These are phyloP conservation scores for Psix sp. DNA, from an alignment of 1,140 invertebrate genomes.

Conservation along the genomic window DNA sequence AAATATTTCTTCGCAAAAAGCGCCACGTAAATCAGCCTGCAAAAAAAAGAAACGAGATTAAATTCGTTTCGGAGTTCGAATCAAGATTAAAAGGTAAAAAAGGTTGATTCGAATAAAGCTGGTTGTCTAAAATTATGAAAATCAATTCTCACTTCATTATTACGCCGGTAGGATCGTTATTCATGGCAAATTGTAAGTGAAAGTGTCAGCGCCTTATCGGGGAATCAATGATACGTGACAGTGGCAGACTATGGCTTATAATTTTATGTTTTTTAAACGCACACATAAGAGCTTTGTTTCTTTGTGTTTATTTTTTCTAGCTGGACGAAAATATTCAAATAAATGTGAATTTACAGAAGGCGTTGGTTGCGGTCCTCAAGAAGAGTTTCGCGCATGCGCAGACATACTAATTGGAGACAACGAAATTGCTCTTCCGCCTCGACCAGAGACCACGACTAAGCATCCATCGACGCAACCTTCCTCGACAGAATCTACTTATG, in stretches of 20 bases:
- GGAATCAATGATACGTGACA: no score
- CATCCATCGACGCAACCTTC: conserved; percentile 34
- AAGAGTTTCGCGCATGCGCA: conserved; percentile 91
- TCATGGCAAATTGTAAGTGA: conserved; percentile 21
- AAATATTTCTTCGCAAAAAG: no score
- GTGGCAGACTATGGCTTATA: no score
- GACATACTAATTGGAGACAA: conserved; percentile 85
- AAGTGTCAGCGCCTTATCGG: conserved; percentile 24
- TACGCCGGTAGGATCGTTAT: conserved; percentile 20
- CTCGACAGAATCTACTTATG: conserved; percentile 55
- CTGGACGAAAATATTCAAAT: conserved; percentile 1
- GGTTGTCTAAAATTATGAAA: no score
- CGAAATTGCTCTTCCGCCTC: conserved; percentile 60
- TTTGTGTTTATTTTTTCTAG: no score
- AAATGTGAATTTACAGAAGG: conserved; percentile 72
- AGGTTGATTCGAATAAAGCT: no score
- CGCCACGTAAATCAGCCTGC: no score
- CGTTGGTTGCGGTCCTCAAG: conserved; percentile 90
- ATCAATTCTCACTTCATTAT: conserved; percentile 8
- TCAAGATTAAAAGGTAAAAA: no score
- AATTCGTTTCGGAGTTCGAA: no score
- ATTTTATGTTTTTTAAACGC: no score
- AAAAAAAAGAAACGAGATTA: no score
- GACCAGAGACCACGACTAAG: conserved; percentile 50
- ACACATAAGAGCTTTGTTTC: no score